Percentiles rank a stretch among this genome's conserved stretches.
Conservation (phyloP, 2,888 invertebrate genomes). For the Brachylomia viminalis region DNA sequence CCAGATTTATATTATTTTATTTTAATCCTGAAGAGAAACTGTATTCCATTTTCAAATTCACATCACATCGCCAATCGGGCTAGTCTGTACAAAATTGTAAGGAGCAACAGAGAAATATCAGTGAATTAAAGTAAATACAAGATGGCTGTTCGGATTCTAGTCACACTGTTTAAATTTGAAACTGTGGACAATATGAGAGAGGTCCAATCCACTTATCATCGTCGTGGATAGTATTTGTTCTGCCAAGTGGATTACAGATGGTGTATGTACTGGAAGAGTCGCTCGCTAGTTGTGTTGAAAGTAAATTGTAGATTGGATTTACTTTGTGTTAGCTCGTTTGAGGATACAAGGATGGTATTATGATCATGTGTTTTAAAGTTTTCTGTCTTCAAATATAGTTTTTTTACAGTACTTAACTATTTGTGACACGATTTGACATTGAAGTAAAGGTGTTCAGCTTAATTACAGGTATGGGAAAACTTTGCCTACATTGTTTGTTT, state of each 20-base stretch:
- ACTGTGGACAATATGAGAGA: conserved; percentile 76
- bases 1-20: conserved; percentile 27
- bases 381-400: not conserved
- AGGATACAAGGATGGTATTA: conserved; percentile 17
- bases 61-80: conserved; percentile 51
- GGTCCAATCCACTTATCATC: conserved; percentile 83
- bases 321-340: conserved; percentile 35
- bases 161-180: conserved; percentile 82
- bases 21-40: conserved; percentile 21
- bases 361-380: not conserved
- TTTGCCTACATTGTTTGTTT: too few relatives aligned
- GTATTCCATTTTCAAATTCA: conserved; percentile 54
- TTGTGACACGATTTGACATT: too few relatives aligned
- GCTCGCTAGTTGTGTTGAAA: conserved; percentile 53
- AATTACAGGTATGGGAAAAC: too few relatives aligned
- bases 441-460: too few relatives aligned
- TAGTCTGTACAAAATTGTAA: conserved; percentile 49
- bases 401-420: not conserved
- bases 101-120: conserved; percentile 61
- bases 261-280: conserved; percentile 48
- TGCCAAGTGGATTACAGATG: conserved; percentile 64
- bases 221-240: conserved; percentile 74
- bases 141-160: conserved; percentile 66
- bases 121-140: conserved; percentile 67
- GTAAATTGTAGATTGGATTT: conserved; percentile 56